These are phyloP conservation scores for Galaxias olidus DNA, from an alignment of 2,797 vertebrate species.

Conservation along the genomic window DNA sequence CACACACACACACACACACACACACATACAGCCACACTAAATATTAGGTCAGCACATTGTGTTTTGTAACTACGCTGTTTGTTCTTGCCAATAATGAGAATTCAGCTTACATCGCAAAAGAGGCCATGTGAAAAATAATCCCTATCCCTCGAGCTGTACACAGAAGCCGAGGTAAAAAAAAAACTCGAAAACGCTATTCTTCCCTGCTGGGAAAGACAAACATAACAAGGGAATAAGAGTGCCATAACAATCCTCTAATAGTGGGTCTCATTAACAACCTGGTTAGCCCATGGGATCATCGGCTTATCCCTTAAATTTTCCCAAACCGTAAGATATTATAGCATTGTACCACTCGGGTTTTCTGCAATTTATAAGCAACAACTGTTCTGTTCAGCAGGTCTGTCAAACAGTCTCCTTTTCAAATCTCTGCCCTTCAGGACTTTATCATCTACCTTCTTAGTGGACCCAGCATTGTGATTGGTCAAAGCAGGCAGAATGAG, in stretches of 20 bases:
- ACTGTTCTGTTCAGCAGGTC: not conserved
- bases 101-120: not conserved
- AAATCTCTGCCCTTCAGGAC: conserved; percentile 62
- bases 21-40: conserved; percentile 6
- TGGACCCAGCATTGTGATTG: conserved; percentile 58
- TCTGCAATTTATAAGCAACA: no score
- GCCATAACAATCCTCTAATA: no score
- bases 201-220: conserved; percentile 30
- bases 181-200: no score
- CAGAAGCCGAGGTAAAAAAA: not conserved
- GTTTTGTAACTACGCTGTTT: not conserved
- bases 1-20: not conserved
- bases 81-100: no score
- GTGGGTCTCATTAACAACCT: no score
- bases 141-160: conserved; percentile 11
- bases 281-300: no score
- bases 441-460: conserved; percentile 76
- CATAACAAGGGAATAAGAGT: conserved; percentile 41
- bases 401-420: not conserved
- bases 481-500: conserved; percentile 39
- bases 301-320: no score
- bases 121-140: conserved; percentile 15
- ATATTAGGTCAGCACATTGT: not conserved
- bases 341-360: no score
- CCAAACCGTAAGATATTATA: no score